Conservation (phyloP, 2,797 vertebrate species). For the Crax fasciolata region DNA sequence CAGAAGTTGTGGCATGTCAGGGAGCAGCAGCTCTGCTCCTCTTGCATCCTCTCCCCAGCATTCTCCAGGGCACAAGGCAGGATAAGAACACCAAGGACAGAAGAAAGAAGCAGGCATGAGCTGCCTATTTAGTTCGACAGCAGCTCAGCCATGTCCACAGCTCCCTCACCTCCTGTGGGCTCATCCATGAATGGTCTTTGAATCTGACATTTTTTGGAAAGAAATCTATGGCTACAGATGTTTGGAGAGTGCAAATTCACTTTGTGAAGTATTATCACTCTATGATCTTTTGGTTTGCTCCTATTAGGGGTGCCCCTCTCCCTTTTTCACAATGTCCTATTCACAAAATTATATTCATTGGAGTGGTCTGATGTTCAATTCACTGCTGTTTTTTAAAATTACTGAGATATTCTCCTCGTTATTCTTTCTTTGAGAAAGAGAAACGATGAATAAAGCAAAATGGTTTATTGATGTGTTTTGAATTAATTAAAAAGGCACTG, state of each 20-base stretch:
- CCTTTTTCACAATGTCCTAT: background rate
- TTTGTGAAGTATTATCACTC: background rate
- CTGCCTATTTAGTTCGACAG: fast-evolving
- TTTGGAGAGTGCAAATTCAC: background rate
- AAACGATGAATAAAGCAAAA: background rate
- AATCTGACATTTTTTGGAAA: background rate
- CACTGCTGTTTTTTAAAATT: background rate
- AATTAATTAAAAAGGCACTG: background rate
- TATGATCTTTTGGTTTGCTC: background rate
- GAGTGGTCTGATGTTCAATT: background rate
- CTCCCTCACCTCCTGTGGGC: background rate
- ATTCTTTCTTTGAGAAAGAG: background rate
- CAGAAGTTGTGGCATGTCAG: background rate
- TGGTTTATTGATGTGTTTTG: background rate
- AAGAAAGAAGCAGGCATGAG: background rate
- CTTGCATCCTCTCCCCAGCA: background rate
- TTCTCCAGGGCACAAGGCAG: background rate
- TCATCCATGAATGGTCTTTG: background rate
- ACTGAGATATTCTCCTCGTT: background rate
- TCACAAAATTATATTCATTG: background rate
- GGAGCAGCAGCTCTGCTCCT: background rate
- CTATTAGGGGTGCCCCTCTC: fast-evolving
- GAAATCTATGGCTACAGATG: background rate
- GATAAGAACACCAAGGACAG: background rate
- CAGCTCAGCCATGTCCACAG: background rate